Conservation (phyloP, 64 coral and sea anemone species). For the Orbicella faveolata region DNA sequence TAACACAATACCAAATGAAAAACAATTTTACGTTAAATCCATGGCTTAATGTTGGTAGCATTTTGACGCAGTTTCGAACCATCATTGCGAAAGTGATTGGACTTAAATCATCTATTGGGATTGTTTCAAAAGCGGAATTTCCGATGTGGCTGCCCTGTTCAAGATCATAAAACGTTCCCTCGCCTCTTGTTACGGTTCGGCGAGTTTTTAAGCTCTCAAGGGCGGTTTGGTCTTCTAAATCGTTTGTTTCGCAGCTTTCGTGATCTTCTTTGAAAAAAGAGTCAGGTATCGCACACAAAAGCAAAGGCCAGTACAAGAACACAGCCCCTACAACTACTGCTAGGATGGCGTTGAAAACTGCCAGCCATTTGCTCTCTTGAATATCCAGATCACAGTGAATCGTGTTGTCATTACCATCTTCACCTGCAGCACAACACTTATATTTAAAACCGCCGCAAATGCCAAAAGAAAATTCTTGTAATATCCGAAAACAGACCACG, state of each 20-base stretch:
- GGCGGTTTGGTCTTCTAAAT: no score
- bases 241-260: background rate
- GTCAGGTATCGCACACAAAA: conserved; percentile 16
- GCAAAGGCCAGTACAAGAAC: conserved; percentile 31
- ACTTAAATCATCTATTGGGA: conserved; percentile 51
- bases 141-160: no score
- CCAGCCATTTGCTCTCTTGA: conserved; percentile 23
- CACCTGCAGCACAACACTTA: conserved; percentile 27
- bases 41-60: background rate
- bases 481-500: conserved; percentile 50
- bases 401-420: background rate
- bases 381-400: conserved; percentile 16
- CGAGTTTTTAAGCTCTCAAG: background rate
- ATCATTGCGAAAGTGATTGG: conserved; percentile 20
- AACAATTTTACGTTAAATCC: conserved; percentile 27
- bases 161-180: background rate
- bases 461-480: conserved; percentile 49
- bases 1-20: conserved; percentile 49
- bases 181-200: background rate
- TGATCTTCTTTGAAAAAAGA: background rate
- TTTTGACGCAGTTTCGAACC: background rate
- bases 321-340: background rate
- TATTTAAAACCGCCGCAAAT: conserved; percentile 33
- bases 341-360: conserved; percentile 30
- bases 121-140: background rate